Evolutionary conservation across 2,797 vertebrate genomes (phyloP), one percentile per base, ranked within the genome.

Genomic region (Stomatorhinus walkeri): DNA sequence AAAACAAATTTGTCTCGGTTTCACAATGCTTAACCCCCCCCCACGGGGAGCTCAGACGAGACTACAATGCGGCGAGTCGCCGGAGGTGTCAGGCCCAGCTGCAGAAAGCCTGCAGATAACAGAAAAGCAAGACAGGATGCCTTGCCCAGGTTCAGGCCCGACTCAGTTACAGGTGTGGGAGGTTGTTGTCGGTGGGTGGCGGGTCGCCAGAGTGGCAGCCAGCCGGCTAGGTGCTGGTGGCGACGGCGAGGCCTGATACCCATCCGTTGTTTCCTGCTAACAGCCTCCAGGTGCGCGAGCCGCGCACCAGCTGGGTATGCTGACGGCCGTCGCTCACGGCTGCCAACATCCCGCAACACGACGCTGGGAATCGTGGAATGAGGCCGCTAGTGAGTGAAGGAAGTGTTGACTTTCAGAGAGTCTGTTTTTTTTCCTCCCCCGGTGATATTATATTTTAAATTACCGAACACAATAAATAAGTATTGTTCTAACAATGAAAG

Each of bases 321-420:
- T 76, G 76, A 28, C 32, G 32, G 43, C 43, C 59, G 54, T 54
- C 36, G 59, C 32, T 86, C 59, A 22, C 40, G 83, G 83, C 56
- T 46, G 88, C 61, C 84, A 87, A 54, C 81, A 54, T 43, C 83
- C 92, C 88, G 88, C 91, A 92, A 91, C 90, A 89, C 87, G 59
- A 28, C 90, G 90, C 89, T 92, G 90, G 40, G 91, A 89, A 91
- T 91, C 91, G 91, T 88, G 64, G 43, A 43, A 87, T 36, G 19
- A 16, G n/a, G 32, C 88, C 76, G n/a, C 24, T 22, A 86, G 28
- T 86, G 85, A 84, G n/a, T 22, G 46, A 48, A 19, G 28, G 59
- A 56, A 51, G 36, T 14, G 24, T 14, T 10, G 14, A 48, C 32
- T 61, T 59, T 59, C 76, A 59, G 56, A 72, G 76, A 81, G 19